A percentile compares a stretch with the other conserved stretches of the same genome.
These are phyloP conservation scores for Scomber japonicus DNA, from an alignment of 2,113 vertebrate genomes.

Conservation along the genomic window DNA sequence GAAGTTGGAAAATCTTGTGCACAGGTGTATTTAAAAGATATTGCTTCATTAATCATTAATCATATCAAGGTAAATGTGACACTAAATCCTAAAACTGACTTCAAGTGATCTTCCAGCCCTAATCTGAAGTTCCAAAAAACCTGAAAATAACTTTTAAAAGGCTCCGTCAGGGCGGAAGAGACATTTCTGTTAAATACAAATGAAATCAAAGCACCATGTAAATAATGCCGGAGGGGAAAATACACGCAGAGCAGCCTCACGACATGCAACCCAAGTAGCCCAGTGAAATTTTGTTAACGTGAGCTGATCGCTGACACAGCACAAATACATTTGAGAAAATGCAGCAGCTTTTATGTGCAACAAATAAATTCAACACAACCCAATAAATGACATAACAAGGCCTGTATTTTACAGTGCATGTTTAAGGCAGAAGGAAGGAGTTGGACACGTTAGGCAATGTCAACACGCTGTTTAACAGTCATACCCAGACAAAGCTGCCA, in stretches of 20 bases:
- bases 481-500: background rate
- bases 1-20: too few species aligned
- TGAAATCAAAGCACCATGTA: background rate
- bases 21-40: too few species aligned
- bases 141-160: too few species aligned
- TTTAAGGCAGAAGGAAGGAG: background rate
- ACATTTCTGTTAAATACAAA: background rate
- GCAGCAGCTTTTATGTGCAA: background rate
- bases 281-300: background rate
- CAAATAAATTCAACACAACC: slow-evolving; percentile 1
- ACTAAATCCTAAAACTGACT: too few species aligned
- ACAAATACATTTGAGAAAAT: background rate
- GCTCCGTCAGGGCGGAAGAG: background rate
- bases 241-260: background rate
- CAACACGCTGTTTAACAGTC: background rate
- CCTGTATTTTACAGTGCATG: background rate
- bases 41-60: too few species aligned
- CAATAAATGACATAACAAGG: background rate
- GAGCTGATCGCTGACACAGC: background rate
- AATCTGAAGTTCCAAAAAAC: too few species aligned
- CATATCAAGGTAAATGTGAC: too few species aligned
- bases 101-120: too few species aligned
- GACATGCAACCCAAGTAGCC: background rate
- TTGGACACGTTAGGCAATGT: background rate
- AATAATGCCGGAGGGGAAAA: background rate